Evolutionary conservation across 1,140 invertebrate species (phyloP).

Genomic region (Calliopsis andreniformis): DNA sequence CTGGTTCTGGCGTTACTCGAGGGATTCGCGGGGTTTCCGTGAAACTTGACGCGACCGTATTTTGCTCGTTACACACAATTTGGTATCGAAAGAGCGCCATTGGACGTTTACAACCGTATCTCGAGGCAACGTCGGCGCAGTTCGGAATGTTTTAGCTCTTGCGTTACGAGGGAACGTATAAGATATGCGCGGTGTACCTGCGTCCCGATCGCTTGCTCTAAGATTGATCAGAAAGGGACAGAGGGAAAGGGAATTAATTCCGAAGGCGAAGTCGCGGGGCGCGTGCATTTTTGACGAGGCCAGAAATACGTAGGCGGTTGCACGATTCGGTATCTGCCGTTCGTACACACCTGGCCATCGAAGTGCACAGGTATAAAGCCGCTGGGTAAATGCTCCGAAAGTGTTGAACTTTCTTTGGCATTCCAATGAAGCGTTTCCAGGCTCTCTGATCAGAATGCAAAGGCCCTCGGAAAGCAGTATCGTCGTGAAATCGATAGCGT

Average conservation of each 20-base stretch:
- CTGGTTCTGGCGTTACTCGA: not conserved
- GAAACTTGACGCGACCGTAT: slow-evolving; percentile 1
- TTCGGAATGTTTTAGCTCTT: not conserved
- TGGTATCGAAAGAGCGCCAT: not conserved
- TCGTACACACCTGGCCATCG: slow-evolving; percentile 4
- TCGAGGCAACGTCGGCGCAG: too few species aligned
- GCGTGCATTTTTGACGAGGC: slow-evolving; percentile 15
- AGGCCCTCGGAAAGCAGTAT: not conserved
- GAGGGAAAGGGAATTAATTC: not conserved
- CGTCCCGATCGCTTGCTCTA: not conserved
- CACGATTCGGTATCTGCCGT: not conserved
- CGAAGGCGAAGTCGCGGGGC: too few species aligned
- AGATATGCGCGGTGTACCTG: not conserved
- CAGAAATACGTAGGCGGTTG: slow-evolving; percentile 11
- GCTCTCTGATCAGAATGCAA: slow-evolving; percentile 36
- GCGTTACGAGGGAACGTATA: not conserved
- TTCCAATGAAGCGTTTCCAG: slow-evolving; percentile 37
- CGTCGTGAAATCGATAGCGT: slow-evolving; percentile 29
- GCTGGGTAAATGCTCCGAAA: slow-evolving; percentile 6
- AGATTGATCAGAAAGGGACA: not conserved
- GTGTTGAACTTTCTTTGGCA: slow-evolving; percentile 44
- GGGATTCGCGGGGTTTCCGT: slow-evolving; percentile 1
- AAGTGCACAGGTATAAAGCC: not conserved
- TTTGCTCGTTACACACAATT: slow-evolving; percentile 7
- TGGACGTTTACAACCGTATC: not conserved